Base-by-base conservation (phyloP, 2,113 vertebrate species). In the Ptilonorhynchus violaceus region DNA sequence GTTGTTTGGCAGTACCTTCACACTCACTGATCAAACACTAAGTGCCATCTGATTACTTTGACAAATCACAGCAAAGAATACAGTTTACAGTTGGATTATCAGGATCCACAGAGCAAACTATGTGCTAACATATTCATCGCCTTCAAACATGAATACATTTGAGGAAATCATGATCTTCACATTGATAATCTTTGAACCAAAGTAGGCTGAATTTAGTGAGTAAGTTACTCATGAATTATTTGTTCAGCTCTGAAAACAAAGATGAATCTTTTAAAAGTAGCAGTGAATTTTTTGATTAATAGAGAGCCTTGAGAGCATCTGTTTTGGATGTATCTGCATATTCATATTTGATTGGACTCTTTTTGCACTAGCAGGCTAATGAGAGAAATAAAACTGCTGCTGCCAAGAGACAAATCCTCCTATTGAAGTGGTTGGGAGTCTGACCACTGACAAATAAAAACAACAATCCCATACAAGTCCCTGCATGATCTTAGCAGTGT, bases 201-300 rank as follows among this genome's bases (percentile, higher is more conserved):
- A 94, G 88, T 25, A 93, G 59, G 55, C 67, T 93, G 90, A 94
- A 85, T 92, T 94, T 75, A 96, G 81, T 77, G 82, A 93, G 50
- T 42, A 84, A 95, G 60, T 78, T 92, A 64, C 80, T 96, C 46
- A 79, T 93, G 25, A 96, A 94, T 92, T 95, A 95, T 96, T 96
- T 91, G 73, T 77, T 96, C 73, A 85, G 47, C 80, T 96, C 84
- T 81, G 84, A 89, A 97, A 96, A 96, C 73, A 95, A 96, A 68
- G 80, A 85, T 78, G 73, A 93, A 74, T 92, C 84, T 94, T 92
- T 94, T 84, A 75, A 74, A 93, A 94, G 69, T 13, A 89, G 60
- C 87, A 75, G 66, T 70, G 55, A 52, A 25, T 88, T 85, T 95
- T 92, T 47, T 76, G 16, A 86, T 91, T 60, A 93, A 81, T 73